phyloP scores from a whole-genome alignment of 37 sponge, comb jelly and placozoan species.

The Theonella swinhoei region DNA sequence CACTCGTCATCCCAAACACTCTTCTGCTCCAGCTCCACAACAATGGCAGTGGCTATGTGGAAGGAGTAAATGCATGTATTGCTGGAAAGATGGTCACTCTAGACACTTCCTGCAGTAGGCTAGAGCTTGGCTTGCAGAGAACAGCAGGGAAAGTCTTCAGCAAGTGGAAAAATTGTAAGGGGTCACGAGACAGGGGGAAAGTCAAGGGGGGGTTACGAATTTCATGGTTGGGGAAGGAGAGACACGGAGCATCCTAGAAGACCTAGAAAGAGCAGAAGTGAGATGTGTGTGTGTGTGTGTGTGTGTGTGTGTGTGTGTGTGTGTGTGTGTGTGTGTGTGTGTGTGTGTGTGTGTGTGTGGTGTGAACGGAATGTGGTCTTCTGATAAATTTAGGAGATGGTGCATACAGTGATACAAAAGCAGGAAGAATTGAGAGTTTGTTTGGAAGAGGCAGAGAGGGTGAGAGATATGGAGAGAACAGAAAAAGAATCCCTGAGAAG shows the following conservation, averaged over 20 bases:
- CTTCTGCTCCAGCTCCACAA: neutral
- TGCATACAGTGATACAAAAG: neutral
- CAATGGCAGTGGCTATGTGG: neutral
- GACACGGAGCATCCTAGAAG: neutral
- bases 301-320: neutral
- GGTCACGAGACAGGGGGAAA: neutral
- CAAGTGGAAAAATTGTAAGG: neutral
- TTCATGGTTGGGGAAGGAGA: neutral
- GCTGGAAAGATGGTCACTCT: neutral
- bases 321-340: neutral
- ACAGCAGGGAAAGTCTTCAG: neutral
- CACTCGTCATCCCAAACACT: neutral
- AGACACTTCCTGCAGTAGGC: neutral
- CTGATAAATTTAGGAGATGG: neutral
- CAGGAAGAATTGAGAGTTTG: neutral
- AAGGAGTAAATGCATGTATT: neutral
- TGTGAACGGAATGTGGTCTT: no score
- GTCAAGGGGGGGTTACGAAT: neutral
- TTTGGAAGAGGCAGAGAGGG: neutral
- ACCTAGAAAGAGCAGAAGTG: neutral
- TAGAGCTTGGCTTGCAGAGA: neutral
- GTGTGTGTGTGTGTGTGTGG: neutral
- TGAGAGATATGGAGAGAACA: neutral
- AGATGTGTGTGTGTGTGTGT: neutral
- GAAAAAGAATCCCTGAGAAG: neutral